These are phyloP conservation scores for Alloscopus bannaensis DNA, from an alignment of 2,888 invertebrate species.

Conservation along the genomic window DNA sequence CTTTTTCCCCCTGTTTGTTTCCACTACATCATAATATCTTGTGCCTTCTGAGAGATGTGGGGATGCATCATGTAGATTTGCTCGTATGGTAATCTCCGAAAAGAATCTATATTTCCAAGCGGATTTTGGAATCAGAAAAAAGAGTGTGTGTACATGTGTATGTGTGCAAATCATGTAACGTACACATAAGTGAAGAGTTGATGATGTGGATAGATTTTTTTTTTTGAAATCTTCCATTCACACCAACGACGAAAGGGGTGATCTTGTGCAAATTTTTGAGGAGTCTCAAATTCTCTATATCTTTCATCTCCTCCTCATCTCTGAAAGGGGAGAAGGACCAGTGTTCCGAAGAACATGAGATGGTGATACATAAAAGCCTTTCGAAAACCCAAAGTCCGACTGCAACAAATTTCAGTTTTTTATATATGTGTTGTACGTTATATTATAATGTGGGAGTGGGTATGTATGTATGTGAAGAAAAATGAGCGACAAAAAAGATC, in stretches of 20 bases:
- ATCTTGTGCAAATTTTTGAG: background rate
- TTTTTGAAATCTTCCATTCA: too few relatives aligned
- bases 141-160: too few relatives aligned
- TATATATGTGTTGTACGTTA: background rate
- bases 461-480: background rate
- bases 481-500: background rate
- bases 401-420: background rate
- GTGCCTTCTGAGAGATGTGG: background rate
- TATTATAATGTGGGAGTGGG: background rate
- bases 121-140: too few relatives aligned
- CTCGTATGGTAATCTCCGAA: background rate
- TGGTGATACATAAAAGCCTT: background rate
- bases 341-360: background rate
- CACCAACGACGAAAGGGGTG: too few relatives aligned
- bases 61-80: background rate
- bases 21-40: conserved; percentile 51
- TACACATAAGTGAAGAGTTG: too few relatives aligned
- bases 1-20: conserved; percentile 23
- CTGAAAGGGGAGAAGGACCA: background rate
- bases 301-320: background rate
- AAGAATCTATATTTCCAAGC: background rate
- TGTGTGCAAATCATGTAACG: too few relatives aligned
- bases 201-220: too few relatives aligned
- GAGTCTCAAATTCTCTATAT: background rate
- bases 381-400: too few relatives aligned